Evolutionary conservation across 2,113 vertebrate species (phyloP), one percentile per base, ranked within the genome.

Genomic region (Diadophis punctatus): DNA sequence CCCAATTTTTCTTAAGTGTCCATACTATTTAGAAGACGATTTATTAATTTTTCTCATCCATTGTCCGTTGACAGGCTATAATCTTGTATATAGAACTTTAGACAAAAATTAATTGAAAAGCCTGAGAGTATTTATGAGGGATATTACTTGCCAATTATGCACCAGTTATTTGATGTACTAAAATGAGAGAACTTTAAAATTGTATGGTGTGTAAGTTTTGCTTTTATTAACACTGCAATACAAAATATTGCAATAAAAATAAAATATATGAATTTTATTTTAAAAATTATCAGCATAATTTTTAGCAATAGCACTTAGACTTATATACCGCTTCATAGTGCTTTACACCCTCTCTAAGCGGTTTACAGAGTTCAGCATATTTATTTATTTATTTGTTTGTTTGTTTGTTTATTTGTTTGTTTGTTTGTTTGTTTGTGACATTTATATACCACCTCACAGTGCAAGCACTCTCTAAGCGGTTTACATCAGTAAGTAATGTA

Each of bases 61-160:
- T 98, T 97, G 97, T 96, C 97, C 94, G 96, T 97, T 98, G 98
- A 99, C 98, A 98, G 98, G 98, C 97, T 96, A 99, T 99, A 98
- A 98, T 98, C 98, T 98, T 97, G 97, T 96, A 96, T 97, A 96
- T 96, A 0, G 97, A 97, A 98, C 97, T 97, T 97, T 95, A 97
- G 97, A 95, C 96, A 97, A 97, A 98, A 98, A 98, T 99, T 99
- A 99, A 99, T 99, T 99, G 98, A 98, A 98, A 97, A 98, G 98
- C 97, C 97, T 97, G 96, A 97, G 98, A 97, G 97, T 98, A 98
- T 98, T 98, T 98, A 98, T 98, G 98, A 99, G 98, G 98, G 98
- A 97, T 98, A 98, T 98, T 98, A 98, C 98, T 98, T 97, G 97
- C 98, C 99, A 98, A 98, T 98, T 98, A 98, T 30, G 97, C 92